phyloP scores from a whole-genome alignment of 2,888 invertebrate species.

The Meandrusa payeni region DNA sequence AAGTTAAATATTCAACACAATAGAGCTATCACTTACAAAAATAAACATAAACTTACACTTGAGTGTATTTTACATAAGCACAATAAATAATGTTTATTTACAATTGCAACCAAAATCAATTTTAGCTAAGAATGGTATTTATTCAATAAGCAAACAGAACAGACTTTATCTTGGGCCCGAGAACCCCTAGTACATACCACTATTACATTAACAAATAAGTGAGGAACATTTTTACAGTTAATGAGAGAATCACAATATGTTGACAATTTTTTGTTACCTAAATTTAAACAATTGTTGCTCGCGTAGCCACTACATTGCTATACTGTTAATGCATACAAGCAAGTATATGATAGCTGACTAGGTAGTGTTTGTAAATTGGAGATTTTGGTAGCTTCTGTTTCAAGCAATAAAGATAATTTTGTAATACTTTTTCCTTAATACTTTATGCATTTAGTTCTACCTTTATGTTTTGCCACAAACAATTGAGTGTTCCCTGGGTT shows the following conservation, averaged over 20 bases:
- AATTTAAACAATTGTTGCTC: conserved; percentile 29
- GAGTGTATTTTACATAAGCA: conserved; percentile 44
- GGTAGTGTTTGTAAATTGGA: conserved; percentile 43
- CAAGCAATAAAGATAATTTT: conserved; percentile 42
- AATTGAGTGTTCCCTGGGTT: not conserved
- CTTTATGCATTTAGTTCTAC: conserved; percentile 20
- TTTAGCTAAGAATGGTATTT: conserved; percentile 5
- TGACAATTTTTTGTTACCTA: conserved; percentile 22
- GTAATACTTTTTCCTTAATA: conserved; percentile 23
- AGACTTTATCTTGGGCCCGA: no score
- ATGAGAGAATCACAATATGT: conserved; percentile 27
- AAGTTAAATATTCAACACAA: conserved; percentile 72
- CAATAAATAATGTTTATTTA: conserved; percentile 57
- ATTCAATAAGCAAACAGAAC: conserved; percentile 13
- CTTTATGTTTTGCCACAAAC: conserved; percentile 14
- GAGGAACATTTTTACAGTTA: conserved; percentile 31
- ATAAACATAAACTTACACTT: conserved; percentile 58
- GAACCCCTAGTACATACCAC: no score
- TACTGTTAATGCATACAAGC: conserved; percentile 28
- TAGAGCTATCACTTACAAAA: conserved; percentile 65
- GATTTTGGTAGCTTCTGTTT: conserved; percentile 37
- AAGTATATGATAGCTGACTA: conserved; percentile 56
- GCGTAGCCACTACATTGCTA: conserved; percentile 10
- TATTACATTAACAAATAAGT: conserved; percentile 21
- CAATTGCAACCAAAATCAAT: conserved; percentile 33